Conservation (phyloP, 2,888 invertebrate species). For the Noctua comes region DNA sequence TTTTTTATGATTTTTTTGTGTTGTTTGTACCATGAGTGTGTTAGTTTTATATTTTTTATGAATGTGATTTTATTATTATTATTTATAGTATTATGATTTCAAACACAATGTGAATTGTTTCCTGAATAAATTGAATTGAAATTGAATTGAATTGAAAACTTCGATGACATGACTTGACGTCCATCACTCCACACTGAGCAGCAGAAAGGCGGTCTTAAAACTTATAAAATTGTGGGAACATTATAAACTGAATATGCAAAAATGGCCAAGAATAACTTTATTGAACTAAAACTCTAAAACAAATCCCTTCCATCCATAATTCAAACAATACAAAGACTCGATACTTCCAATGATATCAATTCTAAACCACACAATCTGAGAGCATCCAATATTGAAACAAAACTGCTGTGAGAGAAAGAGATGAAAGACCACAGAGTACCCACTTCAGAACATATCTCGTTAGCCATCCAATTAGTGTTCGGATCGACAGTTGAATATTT, state of each 20-base stretch:
- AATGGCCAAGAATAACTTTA: background rate
- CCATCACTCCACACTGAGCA: background rate
- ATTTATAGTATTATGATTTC: too few relatives aligned
- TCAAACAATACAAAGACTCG: constrained; percentile 12
- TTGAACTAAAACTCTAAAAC: background rate
- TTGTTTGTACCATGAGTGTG: too few relatives aligned
- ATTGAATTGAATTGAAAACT: too few relatives aligned
- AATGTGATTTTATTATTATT: too few relatives aligned
- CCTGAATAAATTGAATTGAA: too few relatives aligned
- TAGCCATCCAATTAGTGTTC: constrained; percentile 75
- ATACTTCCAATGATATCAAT: constrained; percentile 15
- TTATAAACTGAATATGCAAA: background rate
- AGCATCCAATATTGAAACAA: constrained; percentile 49
- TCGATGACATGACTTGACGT: background rate
- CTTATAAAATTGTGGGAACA: background rate
- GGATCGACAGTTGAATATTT: constrained; percentile 74
- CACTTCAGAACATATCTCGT: constrained; percentile 73
- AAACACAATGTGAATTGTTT: too few relatives aligned
- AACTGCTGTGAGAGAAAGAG: constrained; percentile 53
- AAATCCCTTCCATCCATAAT: background rate
- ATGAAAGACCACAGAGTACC: constrained; percentile 59
- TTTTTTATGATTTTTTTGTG: too few relatives aligned
- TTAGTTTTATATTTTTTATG: too few relatives aligned
- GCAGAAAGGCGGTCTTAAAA: background rate
- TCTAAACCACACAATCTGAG: constrained; percentile 36